Evolutionary conservation across 2,113 vertebrate species (phyloP), one percentile per base, ranked within the genome.

Genomic region (Carlito syrichta): DNA sequence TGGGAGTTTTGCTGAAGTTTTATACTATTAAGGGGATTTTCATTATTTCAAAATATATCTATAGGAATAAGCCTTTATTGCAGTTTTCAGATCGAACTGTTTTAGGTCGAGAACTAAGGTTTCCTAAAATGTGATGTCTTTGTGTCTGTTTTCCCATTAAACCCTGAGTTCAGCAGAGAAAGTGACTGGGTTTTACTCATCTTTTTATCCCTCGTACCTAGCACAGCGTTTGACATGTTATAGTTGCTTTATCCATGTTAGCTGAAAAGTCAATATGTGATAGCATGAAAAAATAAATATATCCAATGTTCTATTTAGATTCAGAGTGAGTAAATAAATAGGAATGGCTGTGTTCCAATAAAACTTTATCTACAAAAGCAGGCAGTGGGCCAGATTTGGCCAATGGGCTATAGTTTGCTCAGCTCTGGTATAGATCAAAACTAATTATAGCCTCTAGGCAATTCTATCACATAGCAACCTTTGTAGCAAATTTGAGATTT

Each of bases 281-380:
- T 79, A 54, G 35, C 48, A 50, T 20, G 27, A 92, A 58, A 63
- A 90, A 95, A 68, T 38, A 84, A 62, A 54, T 81, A 43, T 84
- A 17, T 90, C 30, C 35, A 94, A 97, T 84, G 32, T 93, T 90
- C 50, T 93, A 38, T 25, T 87, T 69, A 56, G 12, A 79, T 79
- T 92, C 58, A 92, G 54, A 32, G 30, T 79, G n/a, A 94, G 48
- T 83, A 76, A 94, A 95, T 69, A 96, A 95, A 94, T 63, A 92
- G 79, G 5, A 83, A 52, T 91, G 84, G 30, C 50, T 74, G 0
- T 81, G 8, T 84, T 92, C 35, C 69, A 85, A 88, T 94, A 90
- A 94, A 96, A 81, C 30, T 95, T 97, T 87, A 92, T 96, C 95
- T 95, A 71, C 14, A 88, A 52, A 91, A 92, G 62, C 14, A 76